Evolutionary conservation across 2,113 vertebrate genomes (phyloP), one percentile per base, ranked within the genome.

Genomic region (Garra rufa): DNA sequence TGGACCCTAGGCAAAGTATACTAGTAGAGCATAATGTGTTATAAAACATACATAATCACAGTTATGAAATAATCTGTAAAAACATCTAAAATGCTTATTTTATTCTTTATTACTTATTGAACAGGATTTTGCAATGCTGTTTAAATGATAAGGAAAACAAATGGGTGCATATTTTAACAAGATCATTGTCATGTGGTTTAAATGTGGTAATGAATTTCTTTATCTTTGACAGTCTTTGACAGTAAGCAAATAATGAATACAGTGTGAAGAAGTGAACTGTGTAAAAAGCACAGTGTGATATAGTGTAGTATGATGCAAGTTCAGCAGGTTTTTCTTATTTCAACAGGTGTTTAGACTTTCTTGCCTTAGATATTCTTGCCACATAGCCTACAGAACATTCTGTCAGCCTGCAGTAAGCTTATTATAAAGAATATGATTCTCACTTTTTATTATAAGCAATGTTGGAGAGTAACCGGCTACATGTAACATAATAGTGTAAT

Each of bases 1-100:
- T 69, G 48, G 17, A 57, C 46, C 34, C 83, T 19, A 41, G 70
- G 70, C 43, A 76, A 17, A n/a, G 34, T n/a, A 71, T 13, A n/a
- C 21, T 10, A 57, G 26, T 71, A 9, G n/a, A 73, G 2, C 21
- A 26, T 46, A 26, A 41, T 26, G 11, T 11, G 41, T 8, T 41
- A 15, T 46, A 7, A 7, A 21, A 69, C 65, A 44, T 71, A 46
- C n/a, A 73, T 73, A 26, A 24, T 44, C 21, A 73, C 10, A 46
- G 46, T 46, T 73, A 73, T 15, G 1, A 9, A 43, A 43, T 70
- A 4, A 4, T 70, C 4, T 2, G 34, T 70, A 41, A 48, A 74
- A 48, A 17, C 7, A 0, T 28, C 21, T 14, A 17, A 48, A 74
- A 46, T 21, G 1, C 15, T 41, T 9, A 34, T 30, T 34, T 52